These are phyloP conservation scores for Pristionchus mayeri DNA, from an alignment of 2,888 invertebrate species.

Conservation along the genomic window DNA sequence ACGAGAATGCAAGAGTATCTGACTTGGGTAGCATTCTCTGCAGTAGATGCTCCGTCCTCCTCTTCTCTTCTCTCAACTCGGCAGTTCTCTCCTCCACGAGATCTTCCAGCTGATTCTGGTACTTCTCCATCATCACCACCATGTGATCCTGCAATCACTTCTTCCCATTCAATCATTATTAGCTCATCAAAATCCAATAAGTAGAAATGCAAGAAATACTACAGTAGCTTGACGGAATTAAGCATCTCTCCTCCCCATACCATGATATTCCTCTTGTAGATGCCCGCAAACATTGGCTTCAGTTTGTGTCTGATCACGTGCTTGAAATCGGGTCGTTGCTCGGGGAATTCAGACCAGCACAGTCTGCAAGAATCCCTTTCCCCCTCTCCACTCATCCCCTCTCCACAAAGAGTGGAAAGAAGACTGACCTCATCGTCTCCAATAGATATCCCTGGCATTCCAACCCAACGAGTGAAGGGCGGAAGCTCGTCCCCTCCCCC, in stretches of 20 bases:
- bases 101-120: conserved; percentile 94
- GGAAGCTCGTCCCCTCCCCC: conserved; percentile 75
- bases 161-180: background rate
- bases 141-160: conserved; percentile 86
- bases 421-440: conserved; percentile 82
- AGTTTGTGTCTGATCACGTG: conserved; percentile 84
- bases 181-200: background rate
- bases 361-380: conserved; percentile 11
- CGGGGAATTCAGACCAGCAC: conserved; percentile 89
- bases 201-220: background rate
- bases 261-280: conserved; percentile 75
- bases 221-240: background rate
- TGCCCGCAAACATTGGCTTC: conserved; percentile 83
- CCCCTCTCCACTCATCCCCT: no score
- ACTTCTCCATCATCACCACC: conserved; percentile 98
- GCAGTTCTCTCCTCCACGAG: conserved; percentile 92
- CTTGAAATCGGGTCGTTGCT: conserved; percentile 85
- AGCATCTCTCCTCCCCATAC: conserved; percentile 44
- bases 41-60: conserved; percentile 91
- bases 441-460: conserved; percentile 88
- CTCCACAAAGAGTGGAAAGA: background rate
- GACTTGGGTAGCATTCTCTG: conserved; percentile 94
- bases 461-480: conserved; percentile 83
- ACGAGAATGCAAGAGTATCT: background rate
- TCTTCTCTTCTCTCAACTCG: conserved; percentile 90